Conservation (phyloP, 1,140 invertebrate genomes). For the Atopsyche davidsoni region DNA sequence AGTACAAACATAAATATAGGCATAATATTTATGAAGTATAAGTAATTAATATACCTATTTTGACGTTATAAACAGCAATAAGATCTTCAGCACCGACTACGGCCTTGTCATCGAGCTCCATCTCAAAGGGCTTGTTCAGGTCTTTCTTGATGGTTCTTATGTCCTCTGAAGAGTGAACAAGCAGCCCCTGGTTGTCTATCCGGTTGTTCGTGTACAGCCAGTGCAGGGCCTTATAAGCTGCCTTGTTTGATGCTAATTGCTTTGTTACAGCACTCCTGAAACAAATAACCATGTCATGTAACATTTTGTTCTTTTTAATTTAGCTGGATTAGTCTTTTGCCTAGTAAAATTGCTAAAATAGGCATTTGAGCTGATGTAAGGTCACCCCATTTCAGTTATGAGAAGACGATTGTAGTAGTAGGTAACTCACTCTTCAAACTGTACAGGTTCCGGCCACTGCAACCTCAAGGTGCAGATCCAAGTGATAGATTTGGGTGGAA, state of each 20-base stretch:
- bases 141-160: conserved; percentile 30
- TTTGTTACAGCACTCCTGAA: conserved; percentile 31
- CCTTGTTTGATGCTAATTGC: conserved; percentile 33
- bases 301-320: background rate
- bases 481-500: background rate
- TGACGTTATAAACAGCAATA: conserved; percentile 5
- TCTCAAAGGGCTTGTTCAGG: conserved; percentile 25
- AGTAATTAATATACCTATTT: conserved; percentile 18
- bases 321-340: background rate
- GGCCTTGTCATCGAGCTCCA: conserved; percentile 16
- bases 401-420: background rate
- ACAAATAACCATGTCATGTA: background rate
- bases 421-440: conserved; percentile 7
- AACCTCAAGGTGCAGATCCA: conserved; percentile 7
- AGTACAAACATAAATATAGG: background rate
- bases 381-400: background rate
- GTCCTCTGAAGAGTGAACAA: conserved; percentile 33
- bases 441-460: background rate
- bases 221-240: conserved; percentile 30
- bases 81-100: conserved; percentile 1
- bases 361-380: background rate
- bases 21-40: background rate
- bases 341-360: background rate
- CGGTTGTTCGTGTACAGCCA: conserved; percentile 31
- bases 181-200: conserved; percentile 33